These are phyloP conservation scores for Paratilapia polleni DNA, from an alignment of 2,113 vertebrate species.

Conservation along the genomic window DNA sequence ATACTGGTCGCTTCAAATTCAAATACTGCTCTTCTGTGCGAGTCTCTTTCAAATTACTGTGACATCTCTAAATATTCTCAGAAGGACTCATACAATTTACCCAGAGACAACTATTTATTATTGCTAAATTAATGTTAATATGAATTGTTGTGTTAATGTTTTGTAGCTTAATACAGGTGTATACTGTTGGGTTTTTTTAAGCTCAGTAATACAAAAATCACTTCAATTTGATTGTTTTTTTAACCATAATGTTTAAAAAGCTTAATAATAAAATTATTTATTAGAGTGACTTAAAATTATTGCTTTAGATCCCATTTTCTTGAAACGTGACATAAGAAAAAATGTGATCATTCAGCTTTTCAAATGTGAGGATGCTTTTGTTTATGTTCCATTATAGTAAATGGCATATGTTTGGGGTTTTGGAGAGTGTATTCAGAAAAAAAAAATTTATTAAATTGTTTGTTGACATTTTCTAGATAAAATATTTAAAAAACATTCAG, in stretches of 20 bases:
- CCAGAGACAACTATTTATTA: constrained; percentile 2
- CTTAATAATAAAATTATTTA: background rate
- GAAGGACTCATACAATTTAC: background rate
- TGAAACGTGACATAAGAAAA: background rate
- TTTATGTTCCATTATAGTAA: background rate
- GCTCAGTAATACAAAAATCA: background rate
- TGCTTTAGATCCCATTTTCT: background rate
- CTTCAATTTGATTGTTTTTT: background rate
- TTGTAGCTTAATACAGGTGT: background rate
- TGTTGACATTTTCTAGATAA: background rate
- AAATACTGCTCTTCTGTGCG: constrained; percentile 90
- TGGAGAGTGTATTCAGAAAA: background rate
- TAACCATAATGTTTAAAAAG: background rate
- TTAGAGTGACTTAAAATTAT: background rate
- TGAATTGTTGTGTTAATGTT: background rate
- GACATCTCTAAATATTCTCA: constrained; percentile 57
- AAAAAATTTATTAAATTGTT: background rate
- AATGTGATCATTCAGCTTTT: background rate
- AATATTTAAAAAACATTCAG: background rate
- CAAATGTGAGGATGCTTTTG: background rate
- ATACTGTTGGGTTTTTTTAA: background rate
- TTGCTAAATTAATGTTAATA: background rate
- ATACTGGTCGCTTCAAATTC: constrained; percentile 90
- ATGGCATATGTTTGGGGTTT: background rate
- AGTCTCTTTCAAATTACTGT: constrained; percentile 87